These are phyloP conservation scores for Quadriops clusia DNA, from an alignment of 2,888 invertebrate genomes.

Conservation along the genomic window DNA sequence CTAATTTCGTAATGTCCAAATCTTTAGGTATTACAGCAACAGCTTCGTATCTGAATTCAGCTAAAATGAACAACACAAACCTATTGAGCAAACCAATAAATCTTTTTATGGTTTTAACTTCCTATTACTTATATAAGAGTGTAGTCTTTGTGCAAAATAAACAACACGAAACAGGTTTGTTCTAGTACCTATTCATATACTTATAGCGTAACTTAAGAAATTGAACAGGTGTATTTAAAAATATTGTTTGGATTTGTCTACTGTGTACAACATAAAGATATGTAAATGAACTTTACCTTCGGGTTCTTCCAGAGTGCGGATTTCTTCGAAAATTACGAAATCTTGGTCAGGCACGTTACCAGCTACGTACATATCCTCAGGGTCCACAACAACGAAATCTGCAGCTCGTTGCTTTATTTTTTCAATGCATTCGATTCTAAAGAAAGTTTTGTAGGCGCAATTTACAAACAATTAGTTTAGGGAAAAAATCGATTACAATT, in stretches of 20 bases:
- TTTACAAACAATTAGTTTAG: slow-evolving; percentile 1
- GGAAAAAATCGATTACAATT: slow-evolving; percentile 1
- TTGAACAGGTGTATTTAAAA: too few species aligned
- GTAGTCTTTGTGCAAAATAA: too few species aligned
- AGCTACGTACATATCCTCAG: slow-evolving; percentile 81
- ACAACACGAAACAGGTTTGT: too few species aligned
- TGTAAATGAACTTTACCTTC: too few species aligned
- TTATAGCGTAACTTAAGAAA: too few species aligned
- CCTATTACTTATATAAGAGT: too few species aligned
- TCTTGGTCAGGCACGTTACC: slow-evolving; percentile 59
- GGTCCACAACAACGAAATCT: slow-evolving; percentile 72
- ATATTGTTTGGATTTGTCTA: too few species aligned
- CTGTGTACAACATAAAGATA: too few species aligned
- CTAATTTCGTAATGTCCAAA: slow-evolving; percentile 52
- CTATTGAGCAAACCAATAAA: too few species aligned
- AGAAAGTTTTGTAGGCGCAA: slow-evolving; percentile 1
- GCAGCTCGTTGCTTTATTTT: slow-evolving; percentile 65
- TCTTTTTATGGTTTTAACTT: too few species aligned
- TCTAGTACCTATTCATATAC: too few species aligned
- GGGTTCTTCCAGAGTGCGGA: slow-evolving; percentile 64
- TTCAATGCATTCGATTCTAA: slow-evolving; percentile 61
- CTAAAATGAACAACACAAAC: slow-evolving; percentile 34
- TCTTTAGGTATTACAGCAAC: slow-evolving; percentile 70
- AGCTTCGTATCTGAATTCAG: slow-evolving; percentile 69
- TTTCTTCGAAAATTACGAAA: slow-evolving; percentile 63